Evolutionary conservation across 2,888 invertebrate genomes (phyloP).

Genomic region (Alviniconcha strummeri): DNA sequence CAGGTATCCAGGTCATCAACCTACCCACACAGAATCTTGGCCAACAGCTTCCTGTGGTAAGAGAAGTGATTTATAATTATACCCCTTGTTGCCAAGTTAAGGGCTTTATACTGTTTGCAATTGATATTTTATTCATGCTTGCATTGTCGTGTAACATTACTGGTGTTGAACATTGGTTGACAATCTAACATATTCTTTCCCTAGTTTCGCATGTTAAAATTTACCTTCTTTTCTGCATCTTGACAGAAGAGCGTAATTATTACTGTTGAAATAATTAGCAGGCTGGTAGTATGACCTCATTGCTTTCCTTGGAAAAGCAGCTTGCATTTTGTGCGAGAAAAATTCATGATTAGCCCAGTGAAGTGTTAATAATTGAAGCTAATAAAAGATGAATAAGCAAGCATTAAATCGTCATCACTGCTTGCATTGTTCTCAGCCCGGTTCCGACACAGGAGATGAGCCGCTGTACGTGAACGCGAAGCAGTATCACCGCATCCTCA

Average conservation of each 20-base stretch:
- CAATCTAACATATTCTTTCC: background rate
- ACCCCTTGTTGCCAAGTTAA: too few relatives aligned
- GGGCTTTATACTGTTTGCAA: background rate
- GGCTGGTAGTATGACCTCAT: background rate
- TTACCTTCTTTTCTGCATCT: background rate
- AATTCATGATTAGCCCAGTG: too few relatives aligned
- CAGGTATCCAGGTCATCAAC: conserved; percentile 67
- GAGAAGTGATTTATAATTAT: background rate
- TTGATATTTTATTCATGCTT: background rate
- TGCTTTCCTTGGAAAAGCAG: too few relatives aligned
- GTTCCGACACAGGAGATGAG: conserved; percentile 84
- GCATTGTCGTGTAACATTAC: background rate
- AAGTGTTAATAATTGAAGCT: background rate
- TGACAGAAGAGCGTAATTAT: background rate
- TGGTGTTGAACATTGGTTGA: background rate
- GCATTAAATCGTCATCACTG: conserved; percentile 62
- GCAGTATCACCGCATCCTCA: conserved; percentile 95
- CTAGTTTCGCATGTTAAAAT: background rate
- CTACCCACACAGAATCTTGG: conserved; percentile 49
- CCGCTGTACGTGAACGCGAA: conserved; percentile 97
- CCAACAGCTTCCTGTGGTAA: conserved; percentile 18
- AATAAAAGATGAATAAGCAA: conserved; percentile 39
- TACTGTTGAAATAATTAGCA: too few relatives aligned
- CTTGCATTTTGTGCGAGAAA: too few relatives aligned
- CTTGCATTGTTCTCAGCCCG: conserved; percentile 53